A percentile compares a stretch with the other conserved stretches of the same genome.
These are phyloP conservation scores for Danio aesculapii DNA, from an alignment of 2,797 vertebrate genomes.

Conservation along the genomic window DNA sequence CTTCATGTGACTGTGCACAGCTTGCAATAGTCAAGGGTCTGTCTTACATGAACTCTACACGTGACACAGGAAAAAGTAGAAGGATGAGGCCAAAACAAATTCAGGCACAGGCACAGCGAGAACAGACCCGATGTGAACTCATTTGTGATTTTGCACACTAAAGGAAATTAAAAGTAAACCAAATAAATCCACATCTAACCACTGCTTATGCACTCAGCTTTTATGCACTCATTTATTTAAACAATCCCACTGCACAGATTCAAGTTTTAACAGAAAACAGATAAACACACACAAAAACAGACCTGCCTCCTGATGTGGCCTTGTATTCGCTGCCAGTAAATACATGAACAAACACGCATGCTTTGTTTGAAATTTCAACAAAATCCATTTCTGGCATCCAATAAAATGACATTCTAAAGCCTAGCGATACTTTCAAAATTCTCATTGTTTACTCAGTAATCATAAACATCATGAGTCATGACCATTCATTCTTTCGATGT, in stretches of 20 bases:
- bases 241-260: constrained; percentile 14
- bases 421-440: not conserved
- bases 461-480: not conserved
- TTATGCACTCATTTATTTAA: not conserved
- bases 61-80: not conserved
- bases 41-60: not conserved
- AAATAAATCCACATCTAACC: constrained; percentile 19
- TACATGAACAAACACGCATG: constrained; percentile 6
- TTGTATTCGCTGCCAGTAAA: not conserved
- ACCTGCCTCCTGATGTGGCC: not conserved
- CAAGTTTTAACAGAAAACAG: constrained; percentile 16
- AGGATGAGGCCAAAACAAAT: not conserved
- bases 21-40: not conserved
- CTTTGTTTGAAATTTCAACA: not conserved
- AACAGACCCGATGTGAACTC: not conserved
- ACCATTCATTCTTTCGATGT: not conserved
- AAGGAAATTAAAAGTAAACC: constrained; percentile 22
- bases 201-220: not conserved
- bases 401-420: constrained; percentile 10
- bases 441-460: not conserved
- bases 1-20: constrained; percentile 13
- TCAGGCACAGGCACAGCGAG: not conserved
- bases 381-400: not conserved
- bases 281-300: not conserved
- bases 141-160: constrained; percentile 1